phyloP scores from a whole-genome alignment of 2,797 vertebrate species.

The Bufotes viridis region DNA sequence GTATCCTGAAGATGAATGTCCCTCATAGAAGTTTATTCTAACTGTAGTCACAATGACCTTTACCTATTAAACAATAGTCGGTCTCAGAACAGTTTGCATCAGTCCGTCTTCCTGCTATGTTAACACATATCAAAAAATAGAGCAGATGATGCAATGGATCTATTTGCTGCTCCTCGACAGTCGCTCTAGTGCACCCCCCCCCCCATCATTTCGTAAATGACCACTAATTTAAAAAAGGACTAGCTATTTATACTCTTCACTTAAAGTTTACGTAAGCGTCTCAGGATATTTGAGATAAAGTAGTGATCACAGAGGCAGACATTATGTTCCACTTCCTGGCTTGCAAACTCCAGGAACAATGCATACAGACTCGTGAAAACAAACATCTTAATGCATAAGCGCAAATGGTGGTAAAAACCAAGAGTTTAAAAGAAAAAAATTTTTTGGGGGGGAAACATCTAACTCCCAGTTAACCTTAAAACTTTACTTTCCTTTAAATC shows the following conservation, averaged over 20 bases:
- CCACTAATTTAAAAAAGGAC: background rate
- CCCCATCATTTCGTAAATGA: background rate
- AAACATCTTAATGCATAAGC: background rate
- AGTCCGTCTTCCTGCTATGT: background rate
- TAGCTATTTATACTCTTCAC: background rate
- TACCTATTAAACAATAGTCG: background rate
- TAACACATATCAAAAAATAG: background rate
- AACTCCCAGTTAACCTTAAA: background rate
- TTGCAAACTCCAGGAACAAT: background rate
- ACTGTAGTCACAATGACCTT: background rate
- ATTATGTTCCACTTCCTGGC: background rate
- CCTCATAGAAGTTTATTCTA: background rate
- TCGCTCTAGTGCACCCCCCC: background rate
- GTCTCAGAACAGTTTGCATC: background rate
- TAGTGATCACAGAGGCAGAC: background rate
- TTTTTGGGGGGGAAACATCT: background rate
- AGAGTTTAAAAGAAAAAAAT: background rate
- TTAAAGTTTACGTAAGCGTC: background rate
- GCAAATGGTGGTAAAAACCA: background rate
- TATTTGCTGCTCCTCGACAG: background rate
- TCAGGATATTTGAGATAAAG: constrained; percentile 1
- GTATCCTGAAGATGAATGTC: too few relatives aligned
- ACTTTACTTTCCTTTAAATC: background rate
- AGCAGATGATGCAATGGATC: background rate
- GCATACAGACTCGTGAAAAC: background rate